Base-by-base conservation (phyloP, 2,888 invertebrate genomes). In the Meloe dianella region DNA sequence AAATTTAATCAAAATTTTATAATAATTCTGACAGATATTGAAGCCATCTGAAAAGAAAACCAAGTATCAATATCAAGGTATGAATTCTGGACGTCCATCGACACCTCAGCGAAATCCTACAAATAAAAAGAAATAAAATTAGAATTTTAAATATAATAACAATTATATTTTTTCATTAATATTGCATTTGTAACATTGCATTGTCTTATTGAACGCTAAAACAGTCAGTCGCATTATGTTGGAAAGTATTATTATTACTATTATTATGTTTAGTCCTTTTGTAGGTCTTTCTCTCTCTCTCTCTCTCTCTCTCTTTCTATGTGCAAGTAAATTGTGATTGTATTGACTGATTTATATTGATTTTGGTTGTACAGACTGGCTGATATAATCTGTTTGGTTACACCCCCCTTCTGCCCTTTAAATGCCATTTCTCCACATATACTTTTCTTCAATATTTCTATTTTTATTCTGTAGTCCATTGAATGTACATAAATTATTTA, bases 21-120 rank as follows among this genome's bases (percentile, higher is more conserved):
- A 30, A 29, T 59, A 17, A 60, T 24, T 63, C 56, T 66, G 47
- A 17, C 84, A 98, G 98, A 99, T 99, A 80, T 86, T 99, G 85
- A 98, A 99, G 86, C 98, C 98, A 80, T 98, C 98, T 70, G 98
- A 99, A 87, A 99, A 99, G 87, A 99, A 99, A 87, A 98, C 98
- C 76, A 98, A 99, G 86, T 98, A 98, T 85, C 96, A 97, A 84
- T 98, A 98, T 86, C 91, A 91, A 78, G 94, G 94, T 78, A 90
- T 93, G 85, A 93, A 93, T 85, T 92, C 93, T 72, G 92, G 92
- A 71, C 89, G 96, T 87, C 91, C 94, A 74, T 90, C 92, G 75
- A 94, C 94, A 80, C 93, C 94, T 76, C 94, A 93, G 82, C 90
- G 92, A 81, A 92, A 92, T 85, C 89, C 85, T 57, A 89, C 90